Conservation (phyloP, 2,113 vertebrate genomes). For the Sterna hirundo region DNA sequence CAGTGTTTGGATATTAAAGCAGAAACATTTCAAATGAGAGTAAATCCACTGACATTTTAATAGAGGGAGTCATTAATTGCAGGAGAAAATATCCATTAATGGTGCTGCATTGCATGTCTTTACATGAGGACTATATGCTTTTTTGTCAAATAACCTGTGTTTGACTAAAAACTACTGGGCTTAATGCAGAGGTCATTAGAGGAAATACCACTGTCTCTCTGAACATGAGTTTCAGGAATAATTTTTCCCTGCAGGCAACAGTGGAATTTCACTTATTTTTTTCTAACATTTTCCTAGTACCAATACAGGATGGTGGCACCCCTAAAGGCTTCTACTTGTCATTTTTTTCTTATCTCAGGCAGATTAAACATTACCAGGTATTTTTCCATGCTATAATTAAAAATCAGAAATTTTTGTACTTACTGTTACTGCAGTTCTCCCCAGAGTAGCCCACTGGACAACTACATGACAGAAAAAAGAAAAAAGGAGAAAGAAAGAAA, state of each 20-base stretch:
- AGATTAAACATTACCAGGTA: not conserved
- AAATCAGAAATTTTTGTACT: slow-evolving; percentile 51
- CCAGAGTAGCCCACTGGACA: slow-evolving; percentile 72
- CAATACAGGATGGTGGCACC: not conserved
- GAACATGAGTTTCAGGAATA: not conserved
- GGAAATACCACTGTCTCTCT: not conserved
- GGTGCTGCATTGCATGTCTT: not conserved
- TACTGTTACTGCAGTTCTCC: slow-evolving; percentile 56
- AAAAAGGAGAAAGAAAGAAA: not conserved
- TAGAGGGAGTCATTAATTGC: not conserved
- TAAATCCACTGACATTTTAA: not conserved
- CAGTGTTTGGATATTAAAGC: not conserved
- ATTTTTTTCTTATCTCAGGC: not conserved
- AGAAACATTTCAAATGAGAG: not conserved
- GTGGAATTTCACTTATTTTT: not conserved
- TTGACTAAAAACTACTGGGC: not conserved
- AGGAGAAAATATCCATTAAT: not conserved
- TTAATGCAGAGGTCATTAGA: not conserved
- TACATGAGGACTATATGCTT: not conserved
- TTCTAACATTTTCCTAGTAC: not conserved
- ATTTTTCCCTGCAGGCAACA: not conserved
- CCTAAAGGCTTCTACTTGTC: not conserved
- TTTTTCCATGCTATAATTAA: not conserved
- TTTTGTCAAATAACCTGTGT: not conserved
- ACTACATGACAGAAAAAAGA: slow-evolving; percentile 32